phyloP scores from a whole-genome alignment of 2,797 vertebrate species.

The Anguilla anguilla region DNA sequence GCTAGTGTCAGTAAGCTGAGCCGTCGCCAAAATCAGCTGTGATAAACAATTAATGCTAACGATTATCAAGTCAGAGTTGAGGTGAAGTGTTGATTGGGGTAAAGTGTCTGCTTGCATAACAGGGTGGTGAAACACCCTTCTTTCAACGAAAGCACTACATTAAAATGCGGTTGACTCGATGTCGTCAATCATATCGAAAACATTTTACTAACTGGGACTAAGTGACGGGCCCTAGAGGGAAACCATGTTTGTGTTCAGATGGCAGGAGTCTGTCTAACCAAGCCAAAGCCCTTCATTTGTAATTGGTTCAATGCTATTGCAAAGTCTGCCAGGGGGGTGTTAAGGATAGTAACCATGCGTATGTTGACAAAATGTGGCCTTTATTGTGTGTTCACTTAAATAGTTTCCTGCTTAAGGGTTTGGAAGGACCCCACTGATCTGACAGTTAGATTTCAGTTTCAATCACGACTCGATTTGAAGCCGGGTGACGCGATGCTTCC shows the following conservation, averaged over 20 bases:
- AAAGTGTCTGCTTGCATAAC: too few relatives aligned
- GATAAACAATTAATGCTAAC: too few relatives aligned
- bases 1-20: too few relatives aligned
- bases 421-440: neutral
- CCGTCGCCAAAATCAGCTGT: too few relatives aligned
- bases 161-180: too few relatives aligned
- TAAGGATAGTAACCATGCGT: neutral
- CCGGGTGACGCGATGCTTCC: neutral
- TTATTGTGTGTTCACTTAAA: neutral
- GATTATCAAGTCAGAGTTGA: too few relatives aligned
- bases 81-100: too few relatives aligned
- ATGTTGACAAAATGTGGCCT: neutral
- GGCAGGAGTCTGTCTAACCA: neutral
- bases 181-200: too few relatives aligned
- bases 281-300: neutral
- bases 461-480: neutral
- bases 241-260: neutral
- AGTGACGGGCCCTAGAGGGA: neutral
- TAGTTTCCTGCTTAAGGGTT: neutral
- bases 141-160: too few relatives aligned
- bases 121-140: too few relatives aligned
- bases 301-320: neutral
- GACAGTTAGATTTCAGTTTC: neutral
- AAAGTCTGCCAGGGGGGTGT: neutral
- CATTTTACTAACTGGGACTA: neutral